phyloP scores from a whole-genome alignment of 2,888 invertebrate genomes.

The Microplitis manilae region DNA sequence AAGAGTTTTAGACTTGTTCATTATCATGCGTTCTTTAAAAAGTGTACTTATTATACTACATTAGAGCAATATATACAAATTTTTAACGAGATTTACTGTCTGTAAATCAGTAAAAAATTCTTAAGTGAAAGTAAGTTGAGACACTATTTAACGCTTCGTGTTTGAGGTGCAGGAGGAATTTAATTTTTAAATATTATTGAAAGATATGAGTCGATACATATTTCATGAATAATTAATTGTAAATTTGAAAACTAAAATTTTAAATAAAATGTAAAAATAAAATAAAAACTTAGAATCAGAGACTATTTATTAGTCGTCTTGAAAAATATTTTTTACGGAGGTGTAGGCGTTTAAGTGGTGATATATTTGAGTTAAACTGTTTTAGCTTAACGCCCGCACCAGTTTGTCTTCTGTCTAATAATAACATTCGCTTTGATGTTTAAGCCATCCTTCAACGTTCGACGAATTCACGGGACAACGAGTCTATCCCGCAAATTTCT shows the following conservation, averaged over 20 bases:
- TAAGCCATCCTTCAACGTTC: conserved; percentile 62
- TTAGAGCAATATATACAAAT: too few species aligned
- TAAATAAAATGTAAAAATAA: not conserved
- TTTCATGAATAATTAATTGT: not conserved
- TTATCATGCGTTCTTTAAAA: too few species aligned
- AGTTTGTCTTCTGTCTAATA: conserved; percentile 29
- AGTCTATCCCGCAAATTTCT: conserved; percentile 10
- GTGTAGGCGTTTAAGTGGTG: conserved; percentile 6
- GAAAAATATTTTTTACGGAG: not conserved
- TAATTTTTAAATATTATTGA: too few species aligned
- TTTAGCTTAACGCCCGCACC: conserved; percentile 27
- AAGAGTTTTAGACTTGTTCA: too few species aligned
- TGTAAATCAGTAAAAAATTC: too few species aligned
- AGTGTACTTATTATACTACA: too few species aligned
- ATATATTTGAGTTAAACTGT: conserved; percentile 14
- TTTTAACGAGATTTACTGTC: too few species aligned
- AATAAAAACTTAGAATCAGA: not conserved
- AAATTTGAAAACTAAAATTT: not conserved
- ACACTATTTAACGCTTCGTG: too few species aligned
- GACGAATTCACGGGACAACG: conserved; percentile 51
- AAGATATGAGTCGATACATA: too few species aligned
- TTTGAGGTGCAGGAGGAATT: too few species aligned
- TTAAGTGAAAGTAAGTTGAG: too few species aligned
- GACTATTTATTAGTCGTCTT: not conserved
- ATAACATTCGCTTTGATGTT: conserved; percentile 61